These are phyloP conservation scores for Ectemnius lituratus DNA, from an alignment of 2,888 invertebrate species.

Conservation along the genomic window DNA sequence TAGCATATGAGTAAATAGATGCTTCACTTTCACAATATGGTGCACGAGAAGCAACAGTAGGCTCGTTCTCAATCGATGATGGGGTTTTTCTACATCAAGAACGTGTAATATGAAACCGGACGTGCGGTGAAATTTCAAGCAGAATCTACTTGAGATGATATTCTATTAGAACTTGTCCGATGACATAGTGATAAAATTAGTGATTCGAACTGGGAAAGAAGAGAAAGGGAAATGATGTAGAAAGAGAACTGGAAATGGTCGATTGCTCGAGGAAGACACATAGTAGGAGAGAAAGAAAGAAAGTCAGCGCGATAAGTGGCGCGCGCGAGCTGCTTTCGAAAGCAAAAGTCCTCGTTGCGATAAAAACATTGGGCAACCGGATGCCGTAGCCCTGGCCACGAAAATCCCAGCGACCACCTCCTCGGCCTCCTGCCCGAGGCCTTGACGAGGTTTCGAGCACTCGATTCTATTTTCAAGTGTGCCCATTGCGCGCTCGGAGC, in stretches of 20 bases:
- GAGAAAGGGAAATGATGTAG: too few relatives aligned
- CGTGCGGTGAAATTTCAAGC: not conserved
- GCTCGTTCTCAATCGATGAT: not conserved
- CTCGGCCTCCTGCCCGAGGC: slow-evolving; percentile 58
- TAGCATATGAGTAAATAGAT: not conserved
- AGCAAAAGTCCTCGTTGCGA: slow-evolving; percentile 67
- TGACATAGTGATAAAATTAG: not conserved
- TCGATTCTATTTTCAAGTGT: slow-evolving; percentile 58
- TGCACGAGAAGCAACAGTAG: not conserved
- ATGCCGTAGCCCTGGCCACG: slow-evolving; percentile 59
- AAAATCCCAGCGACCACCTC: slow-evolving; percentile 53
- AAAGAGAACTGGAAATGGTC: too few relatives aligned
- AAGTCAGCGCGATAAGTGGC: slow-evolving; percentile 57
- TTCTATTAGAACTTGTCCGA: not conserved
- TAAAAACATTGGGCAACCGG: slow-evolving; percentile 60
- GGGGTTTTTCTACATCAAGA: not conserved
- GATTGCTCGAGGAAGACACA: not conserved
- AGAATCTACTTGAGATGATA: not conserved
- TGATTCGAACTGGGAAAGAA: too few relatives aligned
- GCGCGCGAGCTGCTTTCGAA: slow-evolving; percentile 41
- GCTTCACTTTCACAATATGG: not conserved
- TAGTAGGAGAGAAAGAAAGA: slow-evolving; percentile 51
- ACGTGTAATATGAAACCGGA: not conserved
- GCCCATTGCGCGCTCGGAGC: slow-evolving; percentile 28
- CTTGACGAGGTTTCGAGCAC: slow-evolving; percentile 60